Evolutionary conservation across 2,797 vertebrate species (phyloP).

Genomic region (Schizopygopsis malacanthus): DNA sequence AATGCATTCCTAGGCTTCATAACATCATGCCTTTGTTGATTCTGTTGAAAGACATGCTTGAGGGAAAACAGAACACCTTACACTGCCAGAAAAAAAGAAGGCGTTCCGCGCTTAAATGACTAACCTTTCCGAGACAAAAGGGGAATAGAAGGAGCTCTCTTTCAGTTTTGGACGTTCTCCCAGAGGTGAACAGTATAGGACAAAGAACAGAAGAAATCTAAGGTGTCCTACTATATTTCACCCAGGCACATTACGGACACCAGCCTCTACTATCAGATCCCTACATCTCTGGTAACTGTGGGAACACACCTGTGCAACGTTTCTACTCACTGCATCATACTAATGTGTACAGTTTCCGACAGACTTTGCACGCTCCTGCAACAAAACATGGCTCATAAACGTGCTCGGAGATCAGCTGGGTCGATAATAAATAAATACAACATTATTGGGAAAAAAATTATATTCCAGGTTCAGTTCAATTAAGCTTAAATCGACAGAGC

Average conservation of each 20-base stretch:
- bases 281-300: constrained; percentile 60
- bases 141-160: constrained; percentile 48
- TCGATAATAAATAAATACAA: neutral
- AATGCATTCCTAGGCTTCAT: constrained; percentile 28
- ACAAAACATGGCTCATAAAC: neutral
- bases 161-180: constrained; percentile 52
- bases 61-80: constrained; percentile 36
- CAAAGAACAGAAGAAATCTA: constrained; percentile 46
- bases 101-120: constrained; percentile 29
- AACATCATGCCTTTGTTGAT: constrained; percentile 43
- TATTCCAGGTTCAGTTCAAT: neutral
- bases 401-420: neutral
- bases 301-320: constrained; percentile 62
- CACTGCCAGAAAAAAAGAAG: constrained; percentile 17
- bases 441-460: neutral
- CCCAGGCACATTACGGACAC: constrained; percentile 45
- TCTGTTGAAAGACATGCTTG: constrained; percentile 33
- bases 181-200: constrained; percentile 32
- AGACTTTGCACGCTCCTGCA: neutral
- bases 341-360: neutral
- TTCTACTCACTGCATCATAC: constrained; percentile 21
- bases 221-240: constrained; percentile 37
- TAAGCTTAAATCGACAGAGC: neutral
- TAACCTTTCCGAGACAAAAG: constrained; percentile 44
- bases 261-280: constrained; percentile 46